These are phyloP conservation scores for Synanthedon andrenaeformis DNA, from an alignment of 2,888 invertebrate genomes.

Conservation along the genomic window DNA sequence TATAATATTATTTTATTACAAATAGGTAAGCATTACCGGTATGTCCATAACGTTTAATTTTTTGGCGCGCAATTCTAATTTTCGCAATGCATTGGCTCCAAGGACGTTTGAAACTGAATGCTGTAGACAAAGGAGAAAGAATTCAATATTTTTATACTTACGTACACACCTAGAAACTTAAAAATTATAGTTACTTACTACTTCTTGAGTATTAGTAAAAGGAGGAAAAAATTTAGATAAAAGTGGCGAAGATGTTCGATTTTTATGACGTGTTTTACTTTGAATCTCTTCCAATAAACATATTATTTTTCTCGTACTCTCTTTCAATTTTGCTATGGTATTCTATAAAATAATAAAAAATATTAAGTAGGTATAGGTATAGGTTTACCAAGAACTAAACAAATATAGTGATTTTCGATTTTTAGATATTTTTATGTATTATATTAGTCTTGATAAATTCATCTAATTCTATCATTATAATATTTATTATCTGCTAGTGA, in stretches of 20 bases:
- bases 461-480: too few species aligned
- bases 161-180: too few species aligned
- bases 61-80: slow-evolving; percentile 30
- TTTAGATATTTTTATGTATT: too few species aligned
- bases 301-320: slow-evolving; percentile 45
- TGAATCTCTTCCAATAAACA: slow-evolving; percentile 42
- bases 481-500: too few species aligned
- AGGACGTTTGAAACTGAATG: slow-evolving; percentile 13
- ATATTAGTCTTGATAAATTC: too few species aligned
- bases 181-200: too few species aligned
- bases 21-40: slow-evolving; percentile 18
- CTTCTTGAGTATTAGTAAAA: background rate
- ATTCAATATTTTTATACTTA: too few species aligned
- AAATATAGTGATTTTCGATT: too few species aligned
- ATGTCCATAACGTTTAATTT: slow-evolving; percentile 27
- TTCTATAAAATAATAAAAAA: slow-evolving; percentile 24
- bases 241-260: background rate
- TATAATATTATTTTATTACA: too few species aligned
- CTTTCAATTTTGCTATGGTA: slow-evolving; percentile 30
- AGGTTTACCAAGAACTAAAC: too few species aligned
- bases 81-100: slow-evolving; percentile 16
- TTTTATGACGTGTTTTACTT: slow-evolving; percentile 21
- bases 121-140: slow-evolving; percentile 11
- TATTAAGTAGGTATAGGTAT: too few species aligned
- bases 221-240: background rate